Evolutionary conservation across 2,113 vertebrate species (phyloP).

Genomic region (Eulemur macaco): DNA sequence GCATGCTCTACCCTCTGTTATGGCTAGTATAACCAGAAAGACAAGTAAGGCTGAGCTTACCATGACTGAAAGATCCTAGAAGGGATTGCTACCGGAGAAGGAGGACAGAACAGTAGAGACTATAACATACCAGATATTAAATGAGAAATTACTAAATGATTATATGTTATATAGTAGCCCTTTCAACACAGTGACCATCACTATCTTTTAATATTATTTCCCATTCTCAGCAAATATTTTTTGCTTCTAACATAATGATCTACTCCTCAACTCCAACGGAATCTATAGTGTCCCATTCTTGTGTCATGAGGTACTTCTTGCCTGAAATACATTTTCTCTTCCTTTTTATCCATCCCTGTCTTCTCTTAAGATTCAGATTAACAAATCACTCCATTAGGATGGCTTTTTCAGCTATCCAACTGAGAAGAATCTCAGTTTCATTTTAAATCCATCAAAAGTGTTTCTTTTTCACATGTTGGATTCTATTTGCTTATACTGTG

Average conservation of each 20-base stretch:
- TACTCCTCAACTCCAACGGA: not conserved
- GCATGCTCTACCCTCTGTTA: not conserved
- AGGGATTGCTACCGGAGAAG: not conserved
- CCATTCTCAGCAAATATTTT: not conserved
- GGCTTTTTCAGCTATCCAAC: not conserved
- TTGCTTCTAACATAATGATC: not conserved
- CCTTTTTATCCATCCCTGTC: not conserved
- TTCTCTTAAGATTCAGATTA: not conserved
- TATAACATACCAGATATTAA: not conserved
- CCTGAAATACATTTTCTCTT: not conserved
- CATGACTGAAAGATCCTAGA: not conserved
- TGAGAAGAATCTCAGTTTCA: not conserved
- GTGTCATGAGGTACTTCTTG: not conserved
- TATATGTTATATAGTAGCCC: not conserved
- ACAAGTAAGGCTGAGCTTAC: not conserved
- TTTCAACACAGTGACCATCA: not conserved
- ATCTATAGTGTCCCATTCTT: not conserved
- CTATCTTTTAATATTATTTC: not conserved
- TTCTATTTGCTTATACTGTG: not conserved
- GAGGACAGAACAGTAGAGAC: not conserved
- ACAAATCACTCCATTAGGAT: not conserved
- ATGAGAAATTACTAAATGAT: not conserved
- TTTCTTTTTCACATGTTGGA: not conserved
- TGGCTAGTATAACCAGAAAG: not conserved
- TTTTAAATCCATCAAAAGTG: conserved; percentile 15